Percentiles rank a stretch among this genome's conserved stretches.
These are phyloP conservation scores for Drosophila mauritiana DNA, from an alignment of 1,140 invertebrate species.

Conservation along the genomic window DNA sequence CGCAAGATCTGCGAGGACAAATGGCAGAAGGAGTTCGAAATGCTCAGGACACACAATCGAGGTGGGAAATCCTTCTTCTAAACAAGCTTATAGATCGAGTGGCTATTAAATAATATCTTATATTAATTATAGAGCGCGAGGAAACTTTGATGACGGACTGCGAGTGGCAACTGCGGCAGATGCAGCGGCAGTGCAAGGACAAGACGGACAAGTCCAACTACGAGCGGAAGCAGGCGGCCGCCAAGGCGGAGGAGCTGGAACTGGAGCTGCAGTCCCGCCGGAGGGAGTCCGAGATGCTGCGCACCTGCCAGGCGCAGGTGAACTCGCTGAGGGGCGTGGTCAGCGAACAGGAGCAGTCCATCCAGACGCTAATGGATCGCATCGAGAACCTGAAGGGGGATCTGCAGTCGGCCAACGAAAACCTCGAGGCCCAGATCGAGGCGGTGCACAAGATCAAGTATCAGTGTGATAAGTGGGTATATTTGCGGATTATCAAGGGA, in stretches of 20 bases:
- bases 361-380: constrained; percentile 86
- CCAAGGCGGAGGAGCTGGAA: constrained; percentile 85
- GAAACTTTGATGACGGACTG: constrained; percentile 88
- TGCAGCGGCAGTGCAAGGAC: constrained; percentile 87
- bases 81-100: not conserved
- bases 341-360: constrained; percentile 86
- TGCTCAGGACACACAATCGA: constrained; percentile 85
- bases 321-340: constrained; percentile 86
- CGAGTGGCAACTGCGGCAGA: constrained; percentile 89
- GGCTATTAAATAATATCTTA: not conserved
- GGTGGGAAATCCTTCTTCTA: constrained; percentile 49
- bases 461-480: constrained; percentile 82
- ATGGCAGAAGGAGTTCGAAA: constrained; percentile 88
- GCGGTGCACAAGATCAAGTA: constrained; percentile 84
- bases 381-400: constrained; percentile 85
- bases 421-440: constrained; percentile 86
- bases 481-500: too few relatives aligned
- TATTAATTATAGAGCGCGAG: constrained; percentile 85
- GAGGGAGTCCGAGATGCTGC: constrained; percentile 85
- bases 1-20: constrained; percentile 86
- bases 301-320: constrained; percentile 87
- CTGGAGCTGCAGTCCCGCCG: constrained; percentile 85
- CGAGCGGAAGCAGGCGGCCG: constrained; percentile 85
- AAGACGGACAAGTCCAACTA: constrained; percentile 86
- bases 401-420: constrained; percentile 86